A percentile compares a stretch with the other conserved stretches of the same genome.
Conservation (phyloP, 1,140 invertebrate species). For the Diprion similis region DNA sequence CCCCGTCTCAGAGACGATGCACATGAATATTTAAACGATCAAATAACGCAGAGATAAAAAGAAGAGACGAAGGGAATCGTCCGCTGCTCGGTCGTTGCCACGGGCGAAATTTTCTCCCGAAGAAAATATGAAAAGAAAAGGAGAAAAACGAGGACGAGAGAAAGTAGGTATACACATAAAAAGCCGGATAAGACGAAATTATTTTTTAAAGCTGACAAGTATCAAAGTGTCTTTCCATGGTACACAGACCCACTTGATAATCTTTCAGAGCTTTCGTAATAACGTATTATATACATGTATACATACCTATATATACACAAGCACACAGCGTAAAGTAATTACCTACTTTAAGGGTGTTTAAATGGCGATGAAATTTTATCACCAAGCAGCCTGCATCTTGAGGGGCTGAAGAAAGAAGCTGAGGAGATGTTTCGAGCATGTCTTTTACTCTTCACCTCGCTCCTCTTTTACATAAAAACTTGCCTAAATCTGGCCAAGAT, state of each 20-base stretch:
- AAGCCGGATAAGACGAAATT: neutral
- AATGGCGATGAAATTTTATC: neutral
- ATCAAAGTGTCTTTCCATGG: neutral
- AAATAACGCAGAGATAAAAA: neutral
- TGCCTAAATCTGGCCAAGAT: neutral
- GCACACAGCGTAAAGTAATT: neutral
- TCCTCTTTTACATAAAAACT: neutral
- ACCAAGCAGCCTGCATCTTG: neutral
- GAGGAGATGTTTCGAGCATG: neutral
- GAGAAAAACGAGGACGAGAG: neutral
- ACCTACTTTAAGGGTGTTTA: neutral
- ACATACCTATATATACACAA: neutral
- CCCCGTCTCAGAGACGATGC: too few relatives aligned
- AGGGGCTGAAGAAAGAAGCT: neutral
- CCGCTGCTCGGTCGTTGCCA: neutral
- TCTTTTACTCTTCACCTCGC: neutral
- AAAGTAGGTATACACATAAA: neutral
- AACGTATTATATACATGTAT: neutral
- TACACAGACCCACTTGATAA: neutral
- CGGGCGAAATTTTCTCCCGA: too few relatives aligned
- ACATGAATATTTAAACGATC: too few relatives aligned
- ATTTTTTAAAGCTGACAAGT: neutral
- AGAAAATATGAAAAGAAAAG: too few relatives aligned
- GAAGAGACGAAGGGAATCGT: neutral
- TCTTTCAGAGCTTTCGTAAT: neutral